Evolutionary conservation across 2,113 vertebrate genomes (phyloP).

Genomic region (Pantherophis guttatus): DNA sequence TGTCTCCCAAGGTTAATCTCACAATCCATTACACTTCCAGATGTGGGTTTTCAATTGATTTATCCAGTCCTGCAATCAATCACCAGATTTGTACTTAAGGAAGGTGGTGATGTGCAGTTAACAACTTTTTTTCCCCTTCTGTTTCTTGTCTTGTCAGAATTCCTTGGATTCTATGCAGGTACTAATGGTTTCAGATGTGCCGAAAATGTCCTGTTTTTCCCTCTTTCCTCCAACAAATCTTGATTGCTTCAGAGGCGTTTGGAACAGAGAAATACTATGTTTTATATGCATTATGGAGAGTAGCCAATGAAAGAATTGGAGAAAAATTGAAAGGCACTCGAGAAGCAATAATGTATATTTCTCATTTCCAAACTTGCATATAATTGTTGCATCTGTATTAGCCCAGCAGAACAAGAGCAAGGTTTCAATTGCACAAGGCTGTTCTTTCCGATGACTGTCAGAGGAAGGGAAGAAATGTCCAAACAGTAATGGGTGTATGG

Average conservation of each 20-base stretch:
- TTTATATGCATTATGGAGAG: not conserved
- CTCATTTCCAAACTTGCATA: not conserved
- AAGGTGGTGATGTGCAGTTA: conserved; percentile 64
- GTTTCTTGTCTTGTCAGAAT: conserved; percentile 72
- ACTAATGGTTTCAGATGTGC: conserved; percentile 57
- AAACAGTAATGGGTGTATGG: not conserved
- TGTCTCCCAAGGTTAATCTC: not conserved
- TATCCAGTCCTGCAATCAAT: not conserved
- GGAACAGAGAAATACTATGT: not conserved
- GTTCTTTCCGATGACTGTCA: not conserved
- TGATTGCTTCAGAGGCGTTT: conserved; percentile 1
- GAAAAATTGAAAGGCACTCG: not conserved
- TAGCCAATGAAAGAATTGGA: not conserved
- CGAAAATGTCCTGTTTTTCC: not conserved
- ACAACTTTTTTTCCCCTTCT: conserved; percentile 48
- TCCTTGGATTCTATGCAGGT: conserved; percentile 99
- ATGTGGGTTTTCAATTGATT: not conserved
- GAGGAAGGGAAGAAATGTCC: not conserved
- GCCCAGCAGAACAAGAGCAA: not conserved
- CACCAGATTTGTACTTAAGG: not conserved
- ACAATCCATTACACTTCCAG: not conserved
- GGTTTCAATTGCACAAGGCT: not conserved
- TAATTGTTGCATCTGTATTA: not conserved
- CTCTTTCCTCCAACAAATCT: not conserved
- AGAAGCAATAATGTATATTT: not conserved